phyloP scores from a whole-genome alignment of 1,140 invertebrate genomes.

The Euwallacea fornicatus region DNA sequence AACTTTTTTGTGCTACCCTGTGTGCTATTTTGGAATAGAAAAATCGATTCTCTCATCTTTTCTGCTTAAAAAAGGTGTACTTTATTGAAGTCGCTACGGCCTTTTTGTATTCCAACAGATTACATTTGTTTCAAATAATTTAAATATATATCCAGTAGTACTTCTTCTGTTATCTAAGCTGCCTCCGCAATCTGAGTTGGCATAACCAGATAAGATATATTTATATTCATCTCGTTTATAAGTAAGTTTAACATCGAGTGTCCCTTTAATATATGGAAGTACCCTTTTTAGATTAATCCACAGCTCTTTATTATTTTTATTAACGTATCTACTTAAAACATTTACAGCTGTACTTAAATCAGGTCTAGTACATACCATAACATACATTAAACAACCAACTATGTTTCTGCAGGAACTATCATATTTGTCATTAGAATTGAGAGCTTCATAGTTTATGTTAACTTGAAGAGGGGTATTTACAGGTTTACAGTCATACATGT shows the following conservation, averaged over 20 bases:
- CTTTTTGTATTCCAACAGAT: too few species aligned
- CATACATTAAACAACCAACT: constrained; percentile 18
- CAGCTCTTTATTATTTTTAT: constrained; percentile 11
- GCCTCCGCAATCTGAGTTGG: constrained; percentile 10
- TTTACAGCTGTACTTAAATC: constrained; percentile 7
- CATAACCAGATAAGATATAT: not conserved
- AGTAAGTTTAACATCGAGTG: constrained; percentile 8
- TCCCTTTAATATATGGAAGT: constrained; percentile 12
- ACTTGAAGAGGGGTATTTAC: not conserved
- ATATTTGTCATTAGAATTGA: not conserved
- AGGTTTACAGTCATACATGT: constrained; percentile 11
- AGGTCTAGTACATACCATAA: constrained; percentile 8
- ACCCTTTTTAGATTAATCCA: constrained; percentile 11
- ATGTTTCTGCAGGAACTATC: constrained; percentile 3
- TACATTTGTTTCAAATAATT: not conserved
- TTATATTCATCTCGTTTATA: not conserved
- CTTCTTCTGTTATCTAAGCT: not conserved
- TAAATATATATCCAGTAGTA: constrained; percentile 5
- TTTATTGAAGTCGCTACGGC: too few species aligned
- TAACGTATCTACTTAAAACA: constrained; percentile 10
- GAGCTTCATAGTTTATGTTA: not conserved
- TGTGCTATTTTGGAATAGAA: too few species aligned
- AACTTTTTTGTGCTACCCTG: too few species aligned
- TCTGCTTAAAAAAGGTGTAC: too few species aligned
- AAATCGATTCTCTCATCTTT: too few species aligned